Percentiles rank a stretch among this genome's conserved stretches.
Evolutionary conservation across 2,113 vertebrate genomes (phyloP).

Genomic region (Oxygymnocypris stewartii): DNA sequence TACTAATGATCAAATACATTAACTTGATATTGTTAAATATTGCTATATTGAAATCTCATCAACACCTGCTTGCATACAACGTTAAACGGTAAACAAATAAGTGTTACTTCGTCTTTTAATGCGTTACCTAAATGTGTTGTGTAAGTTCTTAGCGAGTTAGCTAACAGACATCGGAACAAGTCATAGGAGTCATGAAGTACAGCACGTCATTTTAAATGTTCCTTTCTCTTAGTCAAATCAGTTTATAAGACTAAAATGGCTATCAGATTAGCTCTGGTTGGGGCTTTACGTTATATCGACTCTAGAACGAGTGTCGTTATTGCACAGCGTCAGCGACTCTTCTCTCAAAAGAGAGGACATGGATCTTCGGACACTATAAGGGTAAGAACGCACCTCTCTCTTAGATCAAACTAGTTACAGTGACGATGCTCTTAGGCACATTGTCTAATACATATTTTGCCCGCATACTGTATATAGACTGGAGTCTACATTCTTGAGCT

Average conservation of each 20-base stretch:
- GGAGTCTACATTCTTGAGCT: background rate
- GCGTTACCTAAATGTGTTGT: constrained; percentile 12
- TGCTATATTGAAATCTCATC: background rate
- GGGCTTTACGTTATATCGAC: background rate
- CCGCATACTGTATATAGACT: background rate
- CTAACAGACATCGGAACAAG: background rate
- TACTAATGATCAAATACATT: background rate
- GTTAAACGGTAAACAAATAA: background rate
- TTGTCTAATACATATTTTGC: background rate
- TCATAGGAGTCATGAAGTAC: too few species aligned
- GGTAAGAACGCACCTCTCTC: background rate
- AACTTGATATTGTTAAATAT: too few species aligned
- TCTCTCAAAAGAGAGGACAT: background rate
- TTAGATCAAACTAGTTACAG: background rate
- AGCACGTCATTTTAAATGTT: background rate
- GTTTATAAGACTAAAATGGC: background rate
- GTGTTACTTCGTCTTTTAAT: background rate
- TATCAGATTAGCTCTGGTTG: background rate
- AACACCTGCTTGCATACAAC: background rate
- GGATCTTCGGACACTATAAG: background rate
- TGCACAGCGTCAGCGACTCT: background rate
- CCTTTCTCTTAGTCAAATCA: background rate
- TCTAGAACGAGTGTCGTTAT: background rate
- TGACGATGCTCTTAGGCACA: background rate
- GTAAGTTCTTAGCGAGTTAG: background rate